These are phyloP conservation scores for Muraenolepis orangiensis DNA, from an alignment of 2,797 vertebrate species.

Conservation along the genomic window DNA sequence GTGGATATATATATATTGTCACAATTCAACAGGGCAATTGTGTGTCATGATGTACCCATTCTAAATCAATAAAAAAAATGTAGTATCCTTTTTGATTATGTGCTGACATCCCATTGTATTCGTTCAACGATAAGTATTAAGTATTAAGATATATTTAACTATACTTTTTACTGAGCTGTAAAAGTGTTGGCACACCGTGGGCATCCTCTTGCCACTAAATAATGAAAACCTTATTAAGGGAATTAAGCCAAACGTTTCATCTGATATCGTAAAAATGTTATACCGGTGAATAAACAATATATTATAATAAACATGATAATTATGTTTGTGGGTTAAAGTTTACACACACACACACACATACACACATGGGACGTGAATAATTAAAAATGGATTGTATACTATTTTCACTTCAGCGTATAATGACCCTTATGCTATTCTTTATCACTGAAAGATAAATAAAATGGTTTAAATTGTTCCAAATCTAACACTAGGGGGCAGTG, in stretches of 20 bases:
- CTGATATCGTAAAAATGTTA: no score
- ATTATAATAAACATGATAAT: no score
- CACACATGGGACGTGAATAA: not conserved
- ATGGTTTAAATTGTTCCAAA: not conserved
- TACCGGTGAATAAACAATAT: no score
- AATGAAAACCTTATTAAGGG: not conserved
- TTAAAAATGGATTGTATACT: not conserved
- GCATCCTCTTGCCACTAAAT: not conserved
- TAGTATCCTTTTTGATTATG: conserved; percentile 69
- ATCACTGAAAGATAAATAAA: not conserved
- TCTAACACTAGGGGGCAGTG: not conserved
- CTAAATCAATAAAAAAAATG: conserved; percentile 50
- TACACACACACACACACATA: no score
- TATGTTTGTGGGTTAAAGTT: no score
- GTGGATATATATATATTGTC: conserved; percentile 61
- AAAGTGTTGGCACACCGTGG: not conserved
- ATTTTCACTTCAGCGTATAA: not conserved
- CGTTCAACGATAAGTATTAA: conserved; percentile 57
- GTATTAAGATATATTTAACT: no score
- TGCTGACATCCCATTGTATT: conserved; percentile 69
- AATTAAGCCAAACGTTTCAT: not conserved
- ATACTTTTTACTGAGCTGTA: conserved; percentile 53
- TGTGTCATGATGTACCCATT: conserved; percentile 68
- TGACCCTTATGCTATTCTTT: not conserved
- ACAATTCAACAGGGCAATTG: conserved; percentile 63